A percentile compares a stretch with the other conserved stretches of the same genome.
Conservation (phyloP, 2,888 invertebrate species). For the Ennomos quercinarius region DNA sequence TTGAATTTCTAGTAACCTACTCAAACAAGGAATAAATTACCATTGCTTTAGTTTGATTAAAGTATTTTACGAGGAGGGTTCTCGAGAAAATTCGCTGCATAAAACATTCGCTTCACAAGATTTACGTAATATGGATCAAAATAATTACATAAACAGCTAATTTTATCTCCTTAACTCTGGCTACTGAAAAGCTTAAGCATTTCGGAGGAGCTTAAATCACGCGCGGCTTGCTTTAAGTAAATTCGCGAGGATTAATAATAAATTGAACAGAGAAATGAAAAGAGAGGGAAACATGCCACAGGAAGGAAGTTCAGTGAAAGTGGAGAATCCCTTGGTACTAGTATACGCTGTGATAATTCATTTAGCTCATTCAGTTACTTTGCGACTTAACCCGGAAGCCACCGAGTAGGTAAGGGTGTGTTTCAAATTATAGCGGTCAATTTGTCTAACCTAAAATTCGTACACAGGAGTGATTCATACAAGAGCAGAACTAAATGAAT, state of each 20-base stretch:
- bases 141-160: conserved; percentile 28
- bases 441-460: conserved; percentile 14
- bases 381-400: conserved; percentile 43
- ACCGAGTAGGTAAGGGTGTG: conserved; percentile 18
- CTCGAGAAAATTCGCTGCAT: conserved; percentile 7
- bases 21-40: background rate
- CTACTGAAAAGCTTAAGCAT: conserved; percentile 34
- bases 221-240: conserved; percentile 40
- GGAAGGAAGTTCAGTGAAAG: conserved; percentile 53
- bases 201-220: conserved; percentile 35
- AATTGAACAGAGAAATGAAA: conserved; percentile 43
- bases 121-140: conserved; percentile 15
- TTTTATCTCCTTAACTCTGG: conserved; percentile 31
- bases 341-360: conserved; percentile 51
- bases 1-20: background rate
- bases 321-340: conserved; percentile 43
- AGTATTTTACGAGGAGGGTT: background rate
- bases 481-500: conserved; percentile 26
- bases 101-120: conserved; percentile 8
- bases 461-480: conserved; percentile 48
- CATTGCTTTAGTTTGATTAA: conserved; percentile 7
- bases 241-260: conserved; percentile 44
- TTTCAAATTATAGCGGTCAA: conserved; percentile 46
- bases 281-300: conserved; percentile 35
- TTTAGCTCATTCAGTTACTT: conserved; percentile 51